Percentiles rank a stretch among this genome's conserved stretches.
Conservation (phyloP, 2,888 invertebrate species). For the Spodoptera littoralis region DNA sequence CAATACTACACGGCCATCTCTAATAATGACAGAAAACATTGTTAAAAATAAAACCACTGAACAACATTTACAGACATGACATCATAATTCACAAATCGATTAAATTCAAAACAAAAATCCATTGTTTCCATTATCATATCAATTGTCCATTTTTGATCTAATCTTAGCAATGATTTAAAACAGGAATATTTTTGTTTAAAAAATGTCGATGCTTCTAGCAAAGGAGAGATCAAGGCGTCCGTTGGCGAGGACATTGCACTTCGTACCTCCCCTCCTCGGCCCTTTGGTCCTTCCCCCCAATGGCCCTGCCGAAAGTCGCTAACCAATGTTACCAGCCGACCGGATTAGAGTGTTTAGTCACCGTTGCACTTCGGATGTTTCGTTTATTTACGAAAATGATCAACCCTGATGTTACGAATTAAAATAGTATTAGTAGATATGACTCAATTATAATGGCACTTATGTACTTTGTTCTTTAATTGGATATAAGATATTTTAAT, state of each 20-base stretch:
- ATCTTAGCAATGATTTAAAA: slow-evolving; percentile 57
- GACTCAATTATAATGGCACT: slow-evolving; percentile 4
- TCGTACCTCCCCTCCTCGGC: slow-evolving; percentile 69
- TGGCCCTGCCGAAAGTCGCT: slow-evolving; percentile 83
- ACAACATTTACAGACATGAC: slow-evolving; percentile 7
- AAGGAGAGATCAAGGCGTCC: slow-evolving; percentile 79
- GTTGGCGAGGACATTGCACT: slow-evolving; percentile 89
- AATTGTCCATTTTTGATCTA: slow-evolving; percentile 43
- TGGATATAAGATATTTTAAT: slow-evolving; percentile 4
- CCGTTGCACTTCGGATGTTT: slow-evolving; percentile 67
- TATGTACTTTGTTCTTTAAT: slow-evolving; percentile 7
- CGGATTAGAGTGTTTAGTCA: slow-evolving; percentile 86
- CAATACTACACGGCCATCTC: neutral
- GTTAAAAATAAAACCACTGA: slow-evolving; percentile 2
- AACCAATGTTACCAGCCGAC: slow-evolving; percentile 79
- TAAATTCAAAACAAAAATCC: slow-evolving; percentile 23
- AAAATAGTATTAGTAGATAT: slow-evolving; percentile 15
- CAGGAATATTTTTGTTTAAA: slow-evolving; percentile 59
- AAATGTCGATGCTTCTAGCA: slow-evolving; percentile 72
- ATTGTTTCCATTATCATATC: slow-evolving; percentile 48
- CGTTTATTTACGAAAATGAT: slow-evolving; percentile 58
- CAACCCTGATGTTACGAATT: slow-evolving; percentile 10
- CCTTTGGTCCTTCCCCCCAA: slow-evolving; percentile 79
- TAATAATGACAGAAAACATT: slow-evolving; percentile 6
- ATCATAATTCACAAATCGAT: slow-evolving; percentile 25